Evolutionary conservation across 2,797 vertebrate genomes (phyloP), one percentile per base, ranked within the genome.

Genomic region (Acanthiza pusilla): DNA sequence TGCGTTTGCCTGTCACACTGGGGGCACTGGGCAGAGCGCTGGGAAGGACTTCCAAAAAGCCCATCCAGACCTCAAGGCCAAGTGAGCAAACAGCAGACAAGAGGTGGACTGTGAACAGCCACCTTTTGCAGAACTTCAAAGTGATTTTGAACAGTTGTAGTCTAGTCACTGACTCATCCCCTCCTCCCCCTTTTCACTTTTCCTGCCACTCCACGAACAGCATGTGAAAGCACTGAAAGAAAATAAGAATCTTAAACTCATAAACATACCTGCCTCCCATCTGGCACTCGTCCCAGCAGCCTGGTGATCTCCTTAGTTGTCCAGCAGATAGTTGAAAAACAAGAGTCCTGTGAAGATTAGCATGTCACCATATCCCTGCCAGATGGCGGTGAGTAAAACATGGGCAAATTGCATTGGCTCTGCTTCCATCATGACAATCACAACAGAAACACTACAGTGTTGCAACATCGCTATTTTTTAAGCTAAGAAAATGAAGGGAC

Each of bases 211-310:
- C 92, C 43, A 88, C 16, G 93, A 97, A 81, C 97, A 97, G 97
- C 96, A 96, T 96, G 97, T 77, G 93, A 97, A 97, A 95, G 96
- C 95, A 97, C 63, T 93, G 96, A 95, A 96, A 97, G 97, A 97
- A 98, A 98, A 97, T 97, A 97, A 96, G 96, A 96, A 96, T 97
- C 96, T 97, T 97, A 95, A 97, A 97, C 97, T 97, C 96, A 95
- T 97, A 98, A 98, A 97, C 97, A 97, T 98, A 98, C 98, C 98
- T 98, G 98, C 97, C 97, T 97, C 97, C 97, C 96, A 97, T 97
- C 97, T 98, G 98, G 98, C 98, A 97, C 81, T 89, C 91, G 38
- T 97, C 97, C 97, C 94, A 97, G 96, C 97, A 98, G 97, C 97
- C 97, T 97, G 97, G 97, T 98, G 97, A 97, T 97, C 97, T 97